A percentile compares a stretch with the other conserved stretches of the same genome.
Conservation (phyloP, 2,113 vertebrate species). For the Trogon surrucura region DNA sequence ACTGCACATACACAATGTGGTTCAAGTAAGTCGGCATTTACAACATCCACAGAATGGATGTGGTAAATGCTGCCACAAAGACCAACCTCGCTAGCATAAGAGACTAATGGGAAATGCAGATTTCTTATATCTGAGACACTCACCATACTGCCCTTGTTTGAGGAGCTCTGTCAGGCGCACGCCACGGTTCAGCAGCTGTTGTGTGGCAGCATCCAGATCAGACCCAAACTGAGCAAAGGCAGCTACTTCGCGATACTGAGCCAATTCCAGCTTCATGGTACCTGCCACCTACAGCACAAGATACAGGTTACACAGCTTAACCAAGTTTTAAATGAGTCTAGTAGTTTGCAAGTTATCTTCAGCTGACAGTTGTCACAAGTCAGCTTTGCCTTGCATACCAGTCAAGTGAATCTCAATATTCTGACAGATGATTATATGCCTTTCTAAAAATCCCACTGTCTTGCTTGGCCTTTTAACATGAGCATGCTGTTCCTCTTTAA, state of each 20-base stretch:
- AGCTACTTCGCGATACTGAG: constrained; percentile 96
- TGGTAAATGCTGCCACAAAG: background rate
- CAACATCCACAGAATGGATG: background rate
- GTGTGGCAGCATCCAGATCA: constrained; percentile 95
- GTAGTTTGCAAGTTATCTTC: fast-evolving
- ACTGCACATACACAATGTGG: fast-evolving
- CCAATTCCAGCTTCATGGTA: constrained; percentile 98
- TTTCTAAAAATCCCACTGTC: background rate
- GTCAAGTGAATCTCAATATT: too few species aligned
- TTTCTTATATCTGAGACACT: fast-evolving
- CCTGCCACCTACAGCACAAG: constrained; percentile 86
- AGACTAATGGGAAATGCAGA: fast-evolving
- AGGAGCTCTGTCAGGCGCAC: too few species aligned
- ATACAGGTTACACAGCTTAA: background rate
- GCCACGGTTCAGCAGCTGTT: too few species aligned
- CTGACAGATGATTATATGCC: fast-evolving
- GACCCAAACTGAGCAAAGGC: constrained; percentile 98
- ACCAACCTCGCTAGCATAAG: fast-evolving
- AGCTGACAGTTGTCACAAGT: background rate
- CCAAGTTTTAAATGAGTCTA: fast-evolving
- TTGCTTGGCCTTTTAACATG: background rate
- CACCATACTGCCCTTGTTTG: too few species aligned
- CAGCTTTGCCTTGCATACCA: background rate
- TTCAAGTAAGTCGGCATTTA: too few species aligned
- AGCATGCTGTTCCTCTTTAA: too few species aligned